Conservation (phyloP, 1,140 invertebrate genomes). For the Drosophila willistoni region DNA sequence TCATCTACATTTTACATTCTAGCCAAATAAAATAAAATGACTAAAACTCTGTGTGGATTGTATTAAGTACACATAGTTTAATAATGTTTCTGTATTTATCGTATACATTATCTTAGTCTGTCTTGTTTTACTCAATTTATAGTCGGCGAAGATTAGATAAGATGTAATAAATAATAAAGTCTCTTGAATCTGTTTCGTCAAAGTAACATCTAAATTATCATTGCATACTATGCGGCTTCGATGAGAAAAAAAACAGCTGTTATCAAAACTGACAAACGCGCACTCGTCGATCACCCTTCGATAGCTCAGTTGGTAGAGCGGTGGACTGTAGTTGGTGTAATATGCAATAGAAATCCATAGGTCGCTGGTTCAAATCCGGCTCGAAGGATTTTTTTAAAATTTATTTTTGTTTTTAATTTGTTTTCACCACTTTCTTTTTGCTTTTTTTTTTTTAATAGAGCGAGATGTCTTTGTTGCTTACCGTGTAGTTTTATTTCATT, state of each 20-base stretch:
- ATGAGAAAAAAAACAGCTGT: neutral
- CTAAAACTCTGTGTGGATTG: no score
- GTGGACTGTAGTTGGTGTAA: constrained; percentile 89
- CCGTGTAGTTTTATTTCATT: no score
- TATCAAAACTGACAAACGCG: neutral
- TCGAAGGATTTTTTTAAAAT: constrained; percentile 84
- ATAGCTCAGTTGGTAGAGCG: constrained; percentile 95
- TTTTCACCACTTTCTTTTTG: neutral
- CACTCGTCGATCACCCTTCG: constrained; percentile 84
- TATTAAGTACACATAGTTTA: no score
- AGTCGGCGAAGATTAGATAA: no score
- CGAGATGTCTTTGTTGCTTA: neutral
- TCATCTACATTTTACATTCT: neutral
- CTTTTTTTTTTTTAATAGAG: neutral
- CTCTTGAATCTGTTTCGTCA: neutral
- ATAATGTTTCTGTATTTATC: no score
- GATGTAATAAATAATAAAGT: neutral
- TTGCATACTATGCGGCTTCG: neutral
- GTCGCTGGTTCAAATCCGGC: constrained; percentile 90
- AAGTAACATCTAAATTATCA: neutral
- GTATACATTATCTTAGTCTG: no score
- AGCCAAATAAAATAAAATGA: no score
- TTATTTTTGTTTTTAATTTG: constrained; percentile 21
- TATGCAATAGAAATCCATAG: constrained; percentile 85
- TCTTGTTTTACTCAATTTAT: no score